Evolutionary conservation across 1,140 invertebrate species (phyloP).

Genomic region (Bombus sibiricus): DNA sequence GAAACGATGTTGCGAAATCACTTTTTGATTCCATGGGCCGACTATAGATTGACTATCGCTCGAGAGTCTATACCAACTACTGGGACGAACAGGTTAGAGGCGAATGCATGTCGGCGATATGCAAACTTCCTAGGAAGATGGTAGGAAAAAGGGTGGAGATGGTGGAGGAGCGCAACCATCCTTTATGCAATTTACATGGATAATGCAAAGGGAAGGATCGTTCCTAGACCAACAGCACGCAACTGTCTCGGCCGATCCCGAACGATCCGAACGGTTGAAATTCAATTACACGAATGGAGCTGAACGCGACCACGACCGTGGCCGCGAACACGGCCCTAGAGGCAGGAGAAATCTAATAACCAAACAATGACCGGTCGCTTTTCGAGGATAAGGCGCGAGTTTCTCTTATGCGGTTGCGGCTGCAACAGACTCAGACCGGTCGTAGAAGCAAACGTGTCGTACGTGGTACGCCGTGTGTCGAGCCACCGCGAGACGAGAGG

Average conservation of each 20-base stretch:
- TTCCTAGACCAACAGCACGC: slow-evolving; percentile 73
- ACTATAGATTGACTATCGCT: not conserved
- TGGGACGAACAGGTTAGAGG: not conserved
- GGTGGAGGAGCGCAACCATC: not conserved
- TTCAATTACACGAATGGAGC: slow-evolving; percentile 75
- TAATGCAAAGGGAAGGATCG: slow-evolving; percentile 65
- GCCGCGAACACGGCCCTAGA: slow-evolving; percentile 52
- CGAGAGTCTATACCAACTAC: not conserved
- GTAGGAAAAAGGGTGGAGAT: not conserved
- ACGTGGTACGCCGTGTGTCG: not conserved
- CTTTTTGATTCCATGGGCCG: not conserved
- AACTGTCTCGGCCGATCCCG: slow-evolving; percentile 56
- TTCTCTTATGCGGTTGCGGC: too few species aligned
- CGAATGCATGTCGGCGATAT: not conserved
- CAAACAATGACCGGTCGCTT: slow-evolving; percentile 52
- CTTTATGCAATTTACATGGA: slow-evolving; percentile 73
- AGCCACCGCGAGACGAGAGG: not conserved
- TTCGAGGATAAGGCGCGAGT: not conserved
- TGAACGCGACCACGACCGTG: slow-evolving; percentile 48
- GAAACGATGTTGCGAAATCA: not conserved
- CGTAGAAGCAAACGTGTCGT: not conserved
- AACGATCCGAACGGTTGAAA: slow-evolving; percentile 66
- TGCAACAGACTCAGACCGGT: not conserved
- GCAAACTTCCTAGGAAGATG: not conserved
- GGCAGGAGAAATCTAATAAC: slow-evolving; percentile 61